Conservation (phyloP, 2,888 invertebrate genomes). For the Formica aserva region DNA sequence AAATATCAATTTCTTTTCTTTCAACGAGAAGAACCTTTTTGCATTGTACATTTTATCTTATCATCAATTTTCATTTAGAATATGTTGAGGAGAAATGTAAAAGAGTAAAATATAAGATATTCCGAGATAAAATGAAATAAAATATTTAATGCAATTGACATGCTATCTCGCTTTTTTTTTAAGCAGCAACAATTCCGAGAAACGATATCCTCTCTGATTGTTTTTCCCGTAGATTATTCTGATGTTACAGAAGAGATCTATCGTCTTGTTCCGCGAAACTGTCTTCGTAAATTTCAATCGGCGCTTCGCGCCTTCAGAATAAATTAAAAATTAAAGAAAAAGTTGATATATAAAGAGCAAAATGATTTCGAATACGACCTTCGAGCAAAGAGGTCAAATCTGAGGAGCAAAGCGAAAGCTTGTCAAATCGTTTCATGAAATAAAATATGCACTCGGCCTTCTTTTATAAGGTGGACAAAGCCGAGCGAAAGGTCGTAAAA, state of each 20-base stretch:
- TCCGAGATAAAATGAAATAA: neutral
- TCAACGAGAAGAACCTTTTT: neutral
- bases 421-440: neutral
- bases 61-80: neutral
- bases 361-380: neutral
- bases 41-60: neutral
- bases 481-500: conserved; percentile 19
- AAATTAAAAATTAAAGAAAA: neutral
- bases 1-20: neutral
- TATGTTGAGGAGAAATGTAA: neutral
- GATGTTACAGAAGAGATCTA: neutral
- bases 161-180: neutral
- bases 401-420: neutral
- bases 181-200: neutral
- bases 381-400: neutral
- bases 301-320: neutral
- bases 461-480: neutral
- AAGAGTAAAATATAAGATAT: neutral
- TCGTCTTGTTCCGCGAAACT: neutral
- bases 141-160: neutral
- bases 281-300: neutral
- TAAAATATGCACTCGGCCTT: neutral
- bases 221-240: neutral
- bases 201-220: neutral
- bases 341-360: neutral